A percentile compares a stretch with the other conserved stretches of the same genome.
phyloP scores from a whole-genome alignment of 1,140 invertebrate genomes.

The Asobara japonica region DNA sequence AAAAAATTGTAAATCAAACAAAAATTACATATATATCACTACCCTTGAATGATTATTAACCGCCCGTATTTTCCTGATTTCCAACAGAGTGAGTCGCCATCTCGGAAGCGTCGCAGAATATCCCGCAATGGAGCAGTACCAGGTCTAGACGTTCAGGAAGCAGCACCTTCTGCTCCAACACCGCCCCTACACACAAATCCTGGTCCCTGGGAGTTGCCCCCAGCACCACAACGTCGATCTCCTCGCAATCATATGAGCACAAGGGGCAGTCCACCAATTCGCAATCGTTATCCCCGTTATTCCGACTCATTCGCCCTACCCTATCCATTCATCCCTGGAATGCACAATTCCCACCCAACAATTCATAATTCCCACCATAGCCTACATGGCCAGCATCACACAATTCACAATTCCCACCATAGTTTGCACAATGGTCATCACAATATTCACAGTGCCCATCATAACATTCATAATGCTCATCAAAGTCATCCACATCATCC shows the following conservation, averaged over 20 bases:
- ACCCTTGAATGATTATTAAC: no score
- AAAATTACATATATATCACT: no score
- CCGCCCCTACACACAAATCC: conserved; percentile 51
- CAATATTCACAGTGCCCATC: conserved; percentile 49
- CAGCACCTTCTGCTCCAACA: conserved; percentile 54
- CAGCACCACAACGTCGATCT: conserved; percentile 54
- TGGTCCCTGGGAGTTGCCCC: conserved; percentile 55
- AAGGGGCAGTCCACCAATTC: conserved; percentile 52
- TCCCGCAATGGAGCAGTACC: conserved; percentile 58
- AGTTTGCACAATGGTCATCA: conserved; percentile 51
- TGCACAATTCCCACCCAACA: conserved; percentile 52
- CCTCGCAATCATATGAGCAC: conserved; percentile 58
- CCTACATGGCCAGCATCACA: conserved; percentile 48
- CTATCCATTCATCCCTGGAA: conserved; percentile 52
- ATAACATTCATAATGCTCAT: conserved; percentile 56
- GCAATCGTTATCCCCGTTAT: conserved; percentile 58
- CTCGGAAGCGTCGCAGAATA: conserved; percentile 60
- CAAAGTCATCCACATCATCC: conserved; percentile 55
- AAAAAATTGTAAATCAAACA: no score
- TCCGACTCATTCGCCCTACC: conserved; percentile 52
- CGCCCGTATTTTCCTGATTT: background rate
- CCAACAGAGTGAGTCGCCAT: conserved; percentile 59
- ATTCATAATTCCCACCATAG: conserved; percentile 51
- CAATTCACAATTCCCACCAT: conserved; percentile 49
- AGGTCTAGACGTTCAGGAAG: conserved; percentile 55